Evolutionary conservation across 2,113 vertebrate genomes (phyloP).

Genomic region (Upupa epops): DNA sequence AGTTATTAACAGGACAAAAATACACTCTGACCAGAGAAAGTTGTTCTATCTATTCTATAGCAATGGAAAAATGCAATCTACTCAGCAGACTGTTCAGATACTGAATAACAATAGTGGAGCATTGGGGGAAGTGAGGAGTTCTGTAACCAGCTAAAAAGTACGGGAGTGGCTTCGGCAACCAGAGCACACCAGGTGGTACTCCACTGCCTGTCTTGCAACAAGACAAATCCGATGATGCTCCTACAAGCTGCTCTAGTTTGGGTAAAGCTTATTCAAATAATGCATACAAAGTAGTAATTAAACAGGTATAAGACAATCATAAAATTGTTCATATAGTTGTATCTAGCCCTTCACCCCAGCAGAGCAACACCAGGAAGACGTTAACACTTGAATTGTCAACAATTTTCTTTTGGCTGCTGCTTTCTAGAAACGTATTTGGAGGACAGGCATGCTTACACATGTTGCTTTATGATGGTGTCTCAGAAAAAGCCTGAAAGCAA

Average conservation of each 20-base stretch:
- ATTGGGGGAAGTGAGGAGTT: fast-evolving
- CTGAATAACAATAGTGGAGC: not conserved
- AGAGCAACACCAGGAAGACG: not conserved
- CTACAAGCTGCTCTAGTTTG: not conserved
- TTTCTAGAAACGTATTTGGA: not conserved
- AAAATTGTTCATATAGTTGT: not conserved
- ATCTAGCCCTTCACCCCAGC: not conserved
- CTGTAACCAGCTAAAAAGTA: not conserved
- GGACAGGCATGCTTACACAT: not conserved
- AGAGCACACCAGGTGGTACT: not conserved
- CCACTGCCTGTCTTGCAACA: not conserved
- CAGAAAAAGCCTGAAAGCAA: not conserved
- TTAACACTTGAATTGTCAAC: not conserved
- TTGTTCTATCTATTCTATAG: not conserved
- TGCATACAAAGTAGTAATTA: not conserved
- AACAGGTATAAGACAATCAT: not conserved
- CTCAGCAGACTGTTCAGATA: not conserved
- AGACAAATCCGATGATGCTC: not conserved
- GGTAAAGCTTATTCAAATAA: not conserved
- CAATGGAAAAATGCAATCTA: not conserved
- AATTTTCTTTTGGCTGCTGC: not conserved
- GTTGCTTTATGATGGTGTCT: not conserved
- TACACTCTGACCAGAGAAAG: not conserved
- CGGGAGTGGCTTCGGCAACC: not conserved
- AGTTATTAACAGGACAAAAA: not conserved